Evolutionary conservation across 2,888 invertebrate species (phyloP), one percentile per base, ranked within the genome.

Genomic region (Coenonympha glycerion): DNA sequence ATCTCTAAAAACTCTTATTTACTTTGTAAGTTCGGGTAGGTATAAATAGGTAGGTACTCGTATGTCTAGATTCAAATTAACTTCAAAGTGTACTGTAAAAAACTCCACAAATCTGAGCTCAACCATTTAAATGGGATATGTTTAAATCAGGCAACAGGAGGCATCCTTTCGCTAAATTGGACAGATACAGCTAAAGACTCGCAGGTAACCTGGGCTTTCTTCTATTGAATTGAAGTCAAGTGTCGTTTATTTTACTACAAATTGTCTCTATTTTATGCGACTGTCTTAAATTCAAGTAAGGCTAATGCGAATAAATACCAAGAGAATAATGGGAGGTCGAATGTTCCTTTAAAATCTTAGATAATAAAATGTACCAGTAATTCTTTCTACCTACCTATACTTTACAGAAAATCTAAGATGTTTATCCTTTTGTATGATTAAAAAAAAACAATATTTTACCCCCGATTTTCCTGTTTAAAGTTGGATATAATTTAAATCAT

Each of bases 211-310:
- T 51, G 49, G 50, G 53, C 51, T 48, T 51, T 49, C 53, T 52
- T 51, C 53, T 50, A 71, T 76, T 76, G 69, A 71, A 72, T 69
- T 68, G 65, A 59, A 47, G 47, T 61, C 61, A 61, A 59, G 54
- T 53, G 61, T 58, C 59, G 59, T 63, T 61, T 65, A 56, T 61
- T 62, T 61, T 60, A 59, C 58, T 60, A 57, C 58, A 62, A 59
- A 68, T 65, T 66, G 65, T 65, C 63, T 65, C 64, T 65, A 58
- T 55, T 63, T 65, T 64, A 63, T 61, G 61, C 61, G 61, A 58
- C 59, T 53, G 44, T 56, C 50, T 58, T 46, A 51, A 34, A 39
- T 51, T 39, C 41, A 34, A 48, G 48, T 52, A 41, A 46, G 54
- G 51, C 58, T 56, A 49, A 56, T 49, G 55, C 45, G 55, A 52